These are phyloP conservation scores for Andrena cerasifolii DNA, from an alignment of 1,140 invertebrate genomes.

Conservation along the genomic window DNA sequence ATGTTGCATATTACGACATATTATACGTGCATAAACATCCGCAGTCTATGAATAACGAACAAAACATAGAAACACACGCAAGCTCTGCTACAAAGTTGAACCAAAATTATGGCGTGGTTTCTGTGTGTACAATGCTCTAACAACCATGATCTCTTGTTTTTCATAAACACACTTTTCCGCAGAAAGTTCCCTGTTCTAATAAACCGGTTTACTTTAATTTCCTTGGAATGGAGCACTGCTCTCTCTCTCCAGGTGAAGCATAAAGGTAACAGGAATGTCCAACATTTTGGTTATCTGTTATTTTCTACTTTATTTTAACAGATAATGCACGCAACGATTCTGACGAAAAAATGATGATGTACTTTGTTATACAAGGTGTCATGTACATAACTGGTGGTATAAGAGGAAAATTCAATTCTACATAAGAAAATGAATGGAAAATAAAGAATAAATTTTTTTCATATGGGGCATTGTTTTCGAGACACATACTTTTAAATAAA, in stretches of 20 bases:
- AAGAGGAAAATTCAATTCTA: not conserved
- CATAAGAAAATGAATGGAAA: not conserved
- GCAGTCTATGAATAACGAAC: not conserved
- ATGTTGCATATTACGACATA: too few species aligned
- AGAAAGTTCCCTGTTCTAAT: conserved; percentile 26
- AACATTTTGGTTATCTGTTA: not conserved
- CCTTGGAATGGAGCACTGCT: too few species aligned
- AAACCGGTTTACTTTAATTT: conserved; percentile 2
- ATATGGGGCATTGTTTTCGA: too few species aligned
- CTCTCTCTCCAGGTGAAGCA: conserved; percentile 1
- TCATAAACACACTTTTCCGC: not conserved
- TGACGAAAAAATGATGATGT: too few species aligned
- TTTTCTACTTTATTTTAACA: too few species aligned
- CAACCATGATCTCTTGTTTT: not conserved
- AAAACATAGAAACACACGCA: not conserved
- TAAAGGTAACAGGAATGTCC: not conserved
- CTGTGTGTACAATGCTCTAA: not conserved
- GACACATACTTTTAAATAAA: too few species aligned
- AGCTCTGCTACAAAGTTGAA: not conserved
- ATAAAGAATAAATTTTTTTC: too few species aligned
- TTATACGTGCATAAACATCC: too few species aligned
- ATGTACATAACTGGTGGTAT: too few species aligned
- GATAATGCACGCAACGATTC: too few species aligned
- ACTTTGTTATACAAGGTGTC: too few species aligned
- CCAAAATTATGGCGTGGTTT: not conserved